Base-by-base conservation (phyloP, 2,113 vertebrate species). In the Anguilla japonica region DNA sequence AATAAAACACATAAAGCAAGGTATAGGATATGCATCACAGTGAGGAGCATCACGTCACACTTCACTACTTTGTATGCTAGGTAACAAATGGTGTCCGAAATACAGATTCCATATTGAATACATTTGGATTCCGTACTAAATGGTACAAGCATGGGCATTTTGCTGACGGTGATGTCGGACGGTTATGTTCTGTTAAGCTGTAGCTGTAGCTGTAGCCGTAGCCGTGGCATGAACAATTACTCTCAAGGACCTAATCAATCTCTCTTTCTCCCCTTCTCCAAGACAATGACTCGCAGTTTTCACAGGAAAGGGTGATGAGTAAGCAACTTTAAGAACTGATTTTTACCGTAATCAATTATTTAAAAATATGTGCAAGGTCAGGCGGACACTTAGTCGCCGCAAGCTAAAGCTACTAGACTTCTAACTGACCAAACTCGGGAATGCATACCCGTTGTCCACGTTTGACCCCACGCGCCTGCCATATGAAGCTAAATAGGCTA, bases 311-410 rank as follows among this genome's bases (percentile, higher is more conserved):
- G 26, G 18, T 2, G 3, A 67, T 67, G 60, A 67, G 60, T 67
- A 67, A 67, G 60, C 60, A 67, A 67, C 20, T 67, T 20, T 67
- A 67, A 60, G 15, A 67, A 67, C 22, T 20, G 60, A 20, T 26
- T 22, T 34, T 67, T 4, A 20, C 60, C 26, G 60, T 67, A 67
- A 67, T 67, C 60, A 67, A 22, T 67, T 26, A 67, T 67, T 67
- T 67, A 67, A 67, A 67, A 67, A 67, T 67, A 67, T 26, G 60
- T 67, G 60, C 60, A 67, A 67, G 60, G 60, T 67, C 60, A 67
- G 60, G 26, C 20, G 22, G 60, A 26, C 60, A 67, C 22, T 26
- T 67, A 22, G 60, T 22, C 60, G 8, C 22, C 20, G 8, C 60
- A 26, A 67, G 22, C 18, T 67, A 22, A 67, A 26, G 26, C 60